Conservation (phyloP, 2,113 vertebrate species). For the Chloebia gouldiae region DNA sequence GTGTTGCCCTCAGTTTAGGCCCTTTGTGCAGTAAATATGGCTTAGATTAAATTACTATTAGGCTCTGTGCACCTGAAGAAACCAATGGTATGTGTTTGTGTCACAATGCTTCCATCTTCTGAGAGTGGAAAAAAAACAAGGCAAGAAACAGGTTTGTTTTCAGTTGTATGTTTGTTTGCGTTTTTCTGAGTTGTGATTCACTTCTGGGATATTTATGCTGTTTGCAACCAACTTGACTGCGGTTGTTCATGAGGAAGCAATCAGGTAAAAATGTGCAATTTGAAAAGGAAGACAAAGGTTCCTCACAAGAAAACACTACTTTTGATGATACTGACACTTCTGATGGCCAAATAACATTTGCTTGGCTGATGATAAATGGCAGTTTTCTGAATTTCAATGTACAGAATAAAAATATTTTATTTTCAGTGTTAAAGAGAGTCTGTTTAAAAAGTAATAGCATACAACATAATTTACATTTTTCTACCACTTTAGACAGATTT, state of each 20-base stretch:
- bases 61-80: background rate
- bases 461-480: background rate
- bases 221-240: background rate
- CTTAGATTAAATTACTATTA: background rate
- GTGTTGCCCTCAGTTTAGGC: background rate
- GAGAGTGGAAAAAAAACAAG: background rate
- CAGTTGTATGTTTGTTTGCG: background rate
- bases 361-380: background rate
- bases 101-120: background rate
- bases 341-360: background rate
- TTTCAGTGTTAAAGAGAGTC: background rate
- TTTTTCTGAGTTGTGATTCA: background rate
- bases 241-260: slow-evolving; percentile 20
- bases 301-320: background rate
- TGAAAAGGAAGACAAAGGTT: slow-evolving; percentile 9
- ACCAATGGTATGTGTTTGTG: background rate
- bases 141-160: background rate
- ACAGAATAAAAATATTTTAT: background rate
- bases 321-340: background rate
- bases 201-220: background rate
- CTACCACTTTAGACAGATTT: background rate
- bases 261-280: slow-evolving; percentile 25
- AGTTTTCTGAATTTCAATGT: background rate
- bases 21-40: background rate
- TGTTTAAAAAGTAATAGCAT: background rate